Conservation (phyloP, 2,113 vertebrate genomes). For the Empidonax alnorum region DNA sequence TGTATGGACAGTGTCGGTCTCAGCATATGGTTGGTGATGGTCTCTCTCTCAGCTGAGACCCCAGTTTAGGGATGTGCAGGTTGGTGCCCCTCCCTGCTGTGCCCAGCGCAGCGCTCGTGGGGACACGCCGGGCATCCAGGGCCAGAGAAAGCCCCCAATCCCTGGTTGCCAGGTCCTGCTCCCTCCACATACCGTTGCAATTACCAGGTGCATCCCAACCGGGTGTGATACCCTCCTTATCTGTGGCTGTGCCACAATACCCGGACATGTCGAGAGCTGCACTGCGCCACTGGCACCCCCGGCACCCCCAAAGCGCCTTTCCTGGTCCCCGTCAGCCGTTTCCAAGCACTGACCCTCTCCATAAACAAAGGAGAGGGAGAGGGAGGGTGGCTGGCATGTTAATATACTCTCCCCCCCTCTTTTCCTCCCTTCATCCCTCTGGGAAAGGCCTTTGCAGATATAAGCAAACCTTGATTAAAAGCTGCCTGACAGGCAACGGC, state of each 20-base stretch:
- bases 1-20: neutral
- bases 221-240: neutral
- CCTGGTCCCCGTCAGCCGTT: slow-evolving; percentile 17
- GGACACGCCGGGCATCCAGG: neutral
- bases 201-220: neutral
- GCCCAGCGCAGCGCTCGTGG: neutral
- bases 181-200: neutral
- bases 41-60: neutral
- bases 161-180: neutral
- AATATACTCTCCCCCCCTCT: slow-evolving; percentile 65
- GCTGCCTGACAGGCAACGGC: slow-evolving; percentile 63
- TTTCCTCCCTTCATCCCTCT: slow-evolving; percentile 68
- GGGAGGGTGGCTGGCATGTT: slow-evolving; percentile 71
- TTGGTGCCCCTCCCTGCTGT: rapidly evolving
- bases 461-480: slow-evolving; percentile 72
- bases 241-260: neutral
- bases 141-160: neutral
- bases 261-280: neutral
- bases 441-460: slow-evolving; percentile 73
- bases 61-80: rapidly evolving
- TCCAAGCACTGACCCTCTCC: slow-evolving; percentile 59
- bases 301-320: neutral
- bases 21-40: neutral
- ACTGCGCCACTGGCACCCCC: neutral
- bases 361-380: slow-evolving; percentile 68